phyloP scores from a whole-genome alignment of 2,113 vertebrate genomes.

The Noctilio leporinus region DNA sequence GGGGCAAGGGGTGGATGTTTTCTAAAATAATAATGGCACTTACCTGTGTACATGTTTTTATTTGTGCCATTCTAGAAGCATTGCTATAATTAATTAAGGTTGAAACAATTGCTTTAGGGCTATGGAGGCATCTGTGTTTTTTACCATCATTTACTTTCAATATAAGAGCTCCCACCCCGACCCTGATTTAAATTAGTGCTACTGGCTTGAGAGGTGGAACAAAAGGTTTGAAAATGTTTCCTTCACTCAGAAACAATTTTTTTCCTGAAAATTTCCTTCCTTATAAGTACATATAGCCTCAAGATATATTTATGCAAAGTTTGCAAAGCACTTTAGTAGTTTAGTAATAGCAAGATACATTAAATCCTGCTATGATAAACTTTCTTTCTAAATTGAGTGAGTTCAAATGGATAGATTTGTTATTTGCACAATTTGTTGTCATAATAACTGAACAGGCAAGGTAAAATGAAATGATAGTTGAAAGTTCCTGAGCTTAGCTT shows the following conservation, averaged over 20 bases:
- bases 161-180: neutral
- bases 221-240: neutral
- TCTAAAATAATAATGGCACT: neutral
- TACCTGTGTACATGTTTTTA: neutral
- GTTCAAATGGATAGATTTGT: neutral
- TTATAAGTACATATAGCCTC: neutral
- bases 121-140: neutral
- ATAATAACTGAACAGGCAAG: neutral
- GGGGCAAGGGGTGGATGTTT: neutral
- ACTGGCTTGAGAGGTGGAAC: neutral
- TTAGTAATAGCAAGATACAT: neutral
- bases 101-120: neutral
- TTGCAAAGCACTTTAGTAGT: neutral
- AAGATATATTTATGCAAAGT: neutral
- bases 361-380: neutral
- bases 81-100: neutral
- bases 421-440: neutral
- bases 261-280: neutral
- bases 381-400: neutral
- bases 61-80: neutral
- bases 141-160: neutral
- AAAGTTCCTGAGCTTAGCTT: neutral
- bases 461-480: neutral
- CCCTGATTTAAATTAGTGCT: neutral
- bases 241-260: neutral